Base-by-base conservation (phyloP, 2,888 invertebrate genomes). In the Dicroscelio sp. region DNA sequence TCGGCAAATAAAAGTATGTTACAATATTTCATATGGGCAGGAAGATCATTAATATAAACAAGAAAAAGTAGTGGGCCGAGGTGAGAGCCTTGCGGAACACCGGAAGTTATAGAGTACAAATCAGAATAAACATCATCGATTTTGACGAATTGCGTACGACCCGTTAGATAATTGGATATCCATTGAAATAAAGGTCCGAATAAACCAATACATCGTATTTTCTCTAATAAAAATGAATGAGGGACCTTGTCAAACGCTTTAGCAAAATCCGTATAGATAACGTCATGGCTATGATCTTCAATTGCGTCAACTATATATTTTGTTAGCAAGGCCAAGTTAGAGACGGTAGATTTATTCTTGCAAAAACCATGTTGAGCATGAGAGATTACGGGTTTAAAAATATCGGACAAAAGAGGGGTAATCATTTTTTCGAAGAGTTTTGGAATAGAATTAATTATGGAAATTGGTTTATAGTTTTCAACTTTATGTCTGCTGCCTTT, bases 221-320 rank as follows among this genome's bases (percentile, higher is more conserved):
- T 94, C 25, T 43, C 2, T 23, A 93, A 10, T 2, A 95, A 78
- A 30, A 90, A 58, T 8, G 73, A 33, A 69, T 93, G 93, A 30
- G 86, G 58, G 2, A 95, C 89, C 20, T 85, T 85, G 71, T 94
- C 94, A 79, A 94, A 95, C 3, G 94, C 94, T 30, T 95, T n/a
- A n/a, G n/a, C n/a, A n/a, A n/a, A n/a, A n/a, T n/a, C n/a, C 0
- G 89, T 92, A 52, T 93, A 94, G n/a, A 89, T 88, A 1, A 73
- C 86, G 65, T 92, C 91, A 1, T 93, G 87, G 0, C 17, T 4
- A 35, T 78, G 71, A 14, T 79, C 38, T 8, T 93, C 93, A 2
- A 94, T 65, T 12, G 71, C 33, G 3, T 82, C 52, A 33, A 83
- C 80, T 30, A 94, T 67, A 88, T 89, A 88, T 31, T 91, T 31